Percentiles rank a stretch among this genome's conserved stretches.
These are phyloP conservation scores for Halcyon smyrnensis DNA, from an alignment of 2,797 vertebrate species.

Conservation along the genomic window DNA sequence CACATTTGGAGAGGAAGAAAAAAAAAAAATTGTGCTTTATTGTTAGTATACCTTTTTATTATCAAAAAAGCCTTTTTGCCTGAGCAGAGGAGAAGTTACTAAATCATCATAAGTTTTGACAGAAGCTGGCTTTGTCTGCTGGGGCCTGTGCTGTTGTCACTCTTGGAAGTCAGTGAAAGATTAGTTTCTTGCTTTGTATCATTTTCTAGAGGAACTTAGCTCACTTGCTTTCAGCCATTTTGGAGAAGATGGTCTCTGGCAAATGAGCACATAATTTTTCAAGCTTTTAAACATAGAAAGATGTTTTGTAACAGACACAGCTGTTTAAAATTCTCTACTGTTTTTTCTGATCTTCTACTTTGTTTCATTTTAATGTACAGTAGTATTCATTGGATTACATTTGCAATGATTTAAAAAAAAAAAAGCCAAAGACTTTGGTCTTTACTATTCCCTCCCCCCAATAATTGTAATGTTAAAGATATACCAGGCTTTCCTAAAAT, in stretches of 20 bases:
- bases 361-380: neutral
- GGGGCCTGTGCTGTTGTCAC: neutral
- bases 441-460: neutral
- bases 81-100: neutral
- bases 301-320: neutral
- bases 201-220: neutral
- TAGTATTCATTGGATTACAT: neutral
- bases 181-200: neutral
- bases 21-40: neutral
- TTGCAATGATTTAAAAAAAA: neutral
- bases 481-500: neutral
- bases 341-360: neutral
- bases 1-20: neutral
- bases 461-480: neutral
- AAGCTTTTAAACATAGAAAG: neutral
- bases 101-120: neutral
- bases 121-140: neutral
- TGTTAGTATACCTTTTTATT: slow-evolving; percentile 4
- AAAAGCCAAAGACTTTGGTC: neutral
- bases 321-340: neutral
- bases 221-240: neutral
- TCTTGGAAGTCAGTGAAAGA: neutral
- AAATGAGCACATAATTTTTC: neutral
- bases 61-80: neutral
- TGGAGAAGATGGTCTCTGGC: neutral